Evolutionary conservation across 1,140 invertebrate species (phyloP).

Genomic region (Pseudoatta argentina): DNA sequence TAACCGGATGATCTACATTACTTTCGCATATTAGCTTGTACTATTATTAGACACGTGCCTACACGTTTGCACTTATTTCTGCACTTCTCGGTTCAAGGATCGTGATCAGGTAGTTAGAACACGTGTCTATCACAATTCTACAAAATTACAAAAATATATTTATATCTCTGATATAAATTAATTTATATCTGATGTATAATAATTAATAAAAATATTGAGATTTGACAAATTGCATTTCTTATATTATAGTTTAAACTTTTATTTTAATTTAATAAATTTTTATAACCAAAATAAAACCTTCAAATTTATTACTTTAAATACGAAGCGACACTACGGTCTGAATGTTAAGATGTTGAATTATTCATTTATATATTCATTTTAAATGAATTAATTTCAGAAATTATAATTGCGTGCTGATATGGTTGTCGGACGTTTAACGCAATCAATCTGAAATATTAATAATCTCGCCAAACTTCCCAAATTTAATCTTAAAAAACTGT

Average conservation of each 20-base stretch:
- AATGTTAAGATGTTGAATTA: no score
- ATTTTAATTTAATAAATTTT: neutral
- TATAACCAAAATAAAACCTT: neutral
- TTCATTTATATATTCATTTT: no score
- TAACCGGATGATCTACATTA: conserved; percentile 51
- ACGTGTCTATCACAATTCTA: neutral
- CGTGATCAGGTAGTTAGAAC: conserved; percentile 21
- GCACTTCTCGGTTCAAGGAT: conserved; percentile 53
- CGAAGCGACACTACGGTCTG: no score
- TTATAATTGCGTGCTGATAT: no score
- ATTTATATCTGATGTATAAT: neutral
- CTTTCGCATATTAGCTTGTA: conserved; percentile 51
- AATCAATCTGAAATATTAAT: no score
- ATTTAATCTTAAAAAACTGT: no score
- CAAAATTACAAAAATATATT: neutral
- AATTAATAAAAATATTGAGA: neutral
- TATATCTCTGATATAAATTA: neutral
- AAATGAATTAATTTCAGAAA: no score
- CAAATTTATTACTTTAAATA: no score
- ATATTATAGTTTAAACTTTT: neutral
- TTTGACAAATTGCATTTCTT: neutral
- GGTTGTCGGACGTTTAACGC: no score
- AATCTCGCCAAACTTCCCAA: no score
- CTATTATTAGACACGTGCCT: conserved; percentile 44
- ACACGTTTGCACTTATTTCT: conserved; percentile 53